Base-by-base conservation (phyloP, 2,888 invertebrate genomes). In the Ptilodon capucinus region DNA sequence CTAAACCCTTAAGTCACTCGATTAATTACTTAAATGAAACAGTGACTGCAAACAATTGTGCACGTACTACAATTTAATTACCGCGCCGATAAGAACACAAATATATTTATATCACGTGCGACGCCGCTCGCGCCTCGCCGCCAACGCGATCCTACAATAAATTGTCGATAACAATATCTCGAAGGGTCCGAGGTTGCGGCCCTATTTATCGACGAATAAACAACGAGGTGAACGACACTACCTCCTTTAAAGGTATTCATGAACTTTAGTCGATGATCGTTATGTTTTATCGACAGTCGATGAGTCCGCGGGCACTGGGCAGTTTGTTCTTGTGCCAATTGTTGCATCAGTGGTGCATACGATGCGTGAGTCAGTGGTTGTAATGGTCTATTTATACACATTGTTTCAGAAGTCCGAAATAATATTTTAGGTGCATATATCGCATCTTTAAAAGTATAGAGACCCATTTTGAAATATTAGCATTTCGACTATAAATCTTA, bases 121-220 rank as follows among this genome's bases (percentile, higher is more conserved):
- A 19, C 38, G 38, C n/a, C n/a, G 13, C 13, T 38, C 19, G 19
- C n/a, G 38, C 19, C 38, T 13, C 2, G 7, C 13, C 19, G 34
- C 38, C 17, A 19, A 40, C 56, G 47, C 48, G 47, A 50, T 51
- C 44, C 44, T 48, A 38, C 51, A 57, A 56, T 57, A 56, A 60
- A 59, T 41, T 51, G 44, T 54, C 61, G 59, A 70, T 68, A 57
- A 46, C 49, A 34, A 54, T 57, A 55, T 49, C 53, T 40, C 39
- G 40, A 48, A 54, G 42, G 54, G 48, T 18, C 48, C 42, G 52
- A 48, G 48, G 48, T 47, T 44, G 41, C 57, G 47, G 14, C 51
- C 51, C 53, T 57, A 52, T 43, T 56, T 62, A 54, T 52, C 42
- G 54, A 52, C 46, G 49, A 13, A 49, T 40, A 40, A 40, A 40